Evolutionary conservation across 2,113 vertebrate genomes (phyloP), one percentile per base, ranked within the genome.

Genomic region (Coryphaenoides rupestris): DNA sequence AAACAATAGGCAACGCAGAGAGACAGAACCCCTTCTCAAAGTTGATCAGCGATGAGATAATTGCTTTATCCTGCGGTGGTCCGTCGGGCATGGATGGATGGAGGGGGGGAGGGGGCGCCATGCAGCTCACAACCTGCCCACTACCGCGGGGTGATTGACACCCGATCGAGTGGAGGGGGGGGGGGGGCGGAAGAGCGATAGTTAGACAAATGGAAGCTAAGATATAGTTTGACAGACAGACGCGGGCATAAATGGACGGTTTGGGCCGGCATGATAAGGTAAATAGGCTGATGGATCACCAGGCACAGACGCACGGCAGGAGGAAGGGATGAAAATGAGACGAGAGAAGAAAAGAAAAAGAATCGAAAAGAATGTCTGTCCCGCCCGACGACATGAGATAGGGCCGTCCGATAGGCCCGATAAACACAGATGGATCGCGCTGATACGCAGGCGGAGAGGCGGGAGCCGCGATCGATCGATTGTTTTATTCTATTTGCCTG

Each of bases 201-300:
- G 86, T 89, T 90, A 84, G 88, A 92, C 90, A 88, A 92, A 92
- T 90, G 86, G 86, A 87, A 77, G 81, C 79, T 80, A 85, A 88
- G 77, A 92, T 91, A 87, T 84, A 89, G 84, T 86, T 84, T 91
- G 90, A 90, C 88, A 89, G 89, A 89, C 90, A 90, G 90, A 91
- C 89, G 89, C 89, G 84, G 79, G 83, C 70, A 72, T 86, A 88
- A 90, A 91, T 89, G 89, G 87, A 89, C 88, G 87, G 89, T 91
- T 90, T 89, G 90, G 87, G n/a, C n/a, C 88, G 88, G 84, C 76
- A 84, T 87, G 88, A 92, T 91, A 90, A 90, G 87, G 87, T 88
- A 91, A 90, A 91, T 87, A 86, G 88, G 81, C 90, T 92, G 90
- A 92, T 90, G 89, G 87, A 91, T 90, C 84, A 82, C 86, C 85